A percentile compares a stretch with the other conserved stretches of the same genome.
These are phyloP conservation scores for Thunnus maccoyii DNA, from an alignment of 2,113 vertebrate genomes.

Conservation along the genomic window DNA sequence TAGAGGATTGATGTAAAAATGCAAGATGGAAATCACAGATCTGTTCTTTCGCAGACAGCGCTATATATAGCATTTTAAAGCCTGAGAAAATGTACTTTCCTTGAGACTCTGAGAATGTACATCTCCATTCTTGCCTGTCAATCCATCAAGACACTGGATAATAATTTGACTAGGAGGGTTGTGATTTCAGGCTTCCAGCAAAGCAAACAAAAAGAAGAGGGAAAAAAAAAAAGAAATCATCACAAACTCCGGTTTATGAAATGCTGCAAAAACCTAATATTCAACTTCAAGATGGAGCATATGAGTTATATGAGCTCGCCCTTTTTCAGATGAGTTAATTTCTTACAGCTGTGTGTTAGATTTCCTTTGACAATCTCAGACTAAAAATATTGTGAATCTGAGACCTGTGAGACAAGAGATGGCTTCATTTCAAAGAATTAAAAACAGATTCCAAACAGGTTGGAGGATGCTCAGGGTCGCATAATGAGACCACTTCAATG, in stretches of 20 bases:
- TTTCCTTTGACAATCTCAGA: conserved; percentile 42
- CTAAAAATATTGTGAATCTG: conserved; percentile 45
- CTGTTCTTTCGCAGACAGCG: conserved; percentile 15
- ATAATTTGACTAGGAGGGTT: conserved; percentile 19
- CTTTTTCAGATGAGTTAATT: conserved; percentile 40
- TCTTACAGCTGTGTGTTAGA: conserved; percentile 38
- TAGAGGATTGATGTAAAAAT: background rate
- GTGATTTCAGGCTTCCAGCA: conserved; percentile 15
- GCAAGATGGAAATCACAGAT: background rate
- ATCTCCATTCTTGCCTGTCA: conserved; percentile 1
- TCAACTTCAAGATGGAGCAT: conserved; percentile 9
- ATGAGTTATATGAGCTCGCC: conserved; percentile 10
- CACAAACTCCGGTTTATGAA: conserved; percentile 24
- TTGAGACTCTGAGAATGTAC: background rate
- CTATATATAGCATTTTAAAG: background rate
- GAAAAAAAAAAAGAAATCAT: conserved; percentile 2
- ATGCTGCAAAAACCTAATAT: conserved; percentile 52
- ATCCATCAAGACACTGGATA: conserved; percentile 16
- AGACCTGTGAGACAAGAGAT: conserved; percentile 6
- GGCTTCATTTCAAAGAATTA: conserved; percentile 37
- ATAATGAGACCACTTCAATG: conserved; percentile 10
- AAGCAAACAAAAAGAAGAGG: conserved; percentile 39
- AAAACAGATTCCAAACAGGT: conserved; percentile 28
- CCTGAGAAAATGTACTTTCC: conserved; percentile 23
- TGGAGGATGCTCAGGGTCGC: conserved; percentile 28